Evolutionary conservation across 2,797 vertebrate species (phyloP).

Genomic region (Lithobates sylvaticus): DNA sequence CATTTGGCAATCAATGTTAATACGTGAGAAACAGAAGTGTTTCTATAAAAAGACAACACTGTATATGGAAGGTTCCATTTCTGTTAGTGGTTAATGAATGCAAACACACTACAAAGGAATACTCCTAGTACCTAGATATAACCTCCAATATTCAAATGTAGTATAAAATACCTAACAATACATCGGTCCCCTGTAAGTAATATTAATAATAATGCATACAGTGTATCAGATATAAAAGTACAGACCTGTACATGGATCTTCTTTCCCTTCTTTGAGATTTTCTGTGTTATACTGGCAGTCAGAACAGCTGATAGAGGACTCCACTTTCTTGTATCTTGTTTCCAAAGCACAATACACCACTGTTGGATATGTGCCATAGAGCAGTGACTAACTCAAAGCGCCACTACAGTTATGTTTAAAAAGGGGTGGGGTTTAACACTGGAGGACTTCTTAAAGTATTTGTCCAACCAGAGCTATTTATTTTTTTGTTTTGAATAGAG

Average conservation of each 20-base stretch:
- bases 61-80: slow-evolving; percentile 11
- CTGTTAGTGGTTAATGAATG: neutral
- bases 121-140: neutral
- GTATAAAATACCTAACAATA: neutral
- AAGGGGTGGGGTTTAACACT: neutral
- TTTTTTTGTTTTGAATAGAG: neutral
- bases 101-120: slow-evolving; percentile 9
- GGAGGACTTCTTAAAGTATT: neutral
- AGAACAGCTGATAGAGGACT: neutral
- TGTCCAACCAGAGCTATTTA: too few relatives aligned
- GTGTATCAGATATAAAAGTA: neutral
- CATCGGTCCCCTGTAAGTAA: neutral
- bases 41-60: slow-evolving; percentile 55
- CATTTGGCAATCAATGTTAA: slow-evolving; percentile 33
- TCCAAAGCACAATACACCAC: neutral
- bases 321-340: neutral
- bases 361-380: neutral
- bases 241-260: neutral
- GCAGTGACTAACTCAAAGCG: neutral
- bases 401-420: neutral
- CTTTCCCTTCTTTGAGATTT: neutral
- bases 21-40: slow-evolving; percentile 35
- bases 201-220: neutral
- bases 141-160: neutral
- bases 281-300: neutral